Conservation (phyloP, 2,888 invertebrate species). For the Uropetala carovei region DNA sequence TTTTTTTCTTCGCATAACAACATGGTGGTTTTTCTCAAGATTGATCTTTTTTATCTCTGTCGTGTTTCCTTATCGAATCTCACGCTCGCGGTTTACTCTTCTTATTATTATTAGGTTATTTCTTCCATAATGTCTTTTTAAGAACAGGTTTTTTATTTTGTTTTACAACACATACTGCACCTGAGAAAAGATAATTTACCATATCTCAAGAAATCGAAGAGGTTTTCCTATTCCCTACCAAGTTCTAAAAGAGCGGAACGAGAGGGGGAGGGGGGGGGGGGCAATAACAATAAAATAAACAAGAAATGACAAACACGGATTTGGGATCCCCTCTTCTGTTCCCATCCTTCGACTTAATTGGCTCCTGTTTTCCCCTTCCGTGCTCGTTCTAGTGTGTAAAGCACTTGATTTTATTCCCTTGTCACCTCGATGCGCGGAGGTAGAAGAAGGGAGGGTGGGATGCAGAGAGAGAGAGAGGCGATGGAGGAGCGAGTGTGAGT, state of each 20-base stretch:
- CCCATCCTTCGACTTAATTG: slow-evolving; percentile 7
- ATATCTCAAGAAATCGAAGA: background rate
- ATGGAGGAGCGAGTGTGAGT: background rate
- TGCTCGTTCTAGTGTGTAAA: slow-evolving; percentile 29
- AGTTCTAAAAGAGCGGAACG: background rate
- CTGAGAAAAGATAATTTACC: background rate
- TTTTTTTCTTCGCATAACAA: too few species aligned
- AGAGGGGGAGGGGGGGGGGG: background rate
- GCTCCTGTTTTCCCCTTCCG: slow-evolving; percentile 22
- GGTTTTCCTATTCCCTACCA: background rate
- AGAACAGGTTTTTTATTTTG: background rate
- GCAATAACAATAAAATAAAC: slow-evolving; percentile 7
- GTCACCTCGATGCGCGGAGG: slow-evolving; percentile 12
- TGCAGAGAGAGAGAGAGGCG: background rate
- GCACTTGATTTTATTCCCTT: slow-evolving; percentile 28
- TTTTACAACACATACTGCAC: background rate
- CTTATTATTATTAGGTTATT: background rate
- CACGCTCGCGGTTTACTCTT: background rate
- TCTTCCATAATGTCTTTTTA: background rate
- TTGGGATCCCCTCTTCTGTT: background rate
- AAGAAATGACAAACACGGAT: background rate
- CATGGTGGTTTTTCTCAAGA: too few species aligned
- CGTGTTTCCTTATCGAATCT: background rate
- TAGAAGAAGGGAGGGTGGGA: background rate
- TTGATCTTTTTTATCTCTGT: too few species aligned